Conservation (phyloP, 2,113 vertebrate genomes). For the Catharus bicknelli region DNA sequence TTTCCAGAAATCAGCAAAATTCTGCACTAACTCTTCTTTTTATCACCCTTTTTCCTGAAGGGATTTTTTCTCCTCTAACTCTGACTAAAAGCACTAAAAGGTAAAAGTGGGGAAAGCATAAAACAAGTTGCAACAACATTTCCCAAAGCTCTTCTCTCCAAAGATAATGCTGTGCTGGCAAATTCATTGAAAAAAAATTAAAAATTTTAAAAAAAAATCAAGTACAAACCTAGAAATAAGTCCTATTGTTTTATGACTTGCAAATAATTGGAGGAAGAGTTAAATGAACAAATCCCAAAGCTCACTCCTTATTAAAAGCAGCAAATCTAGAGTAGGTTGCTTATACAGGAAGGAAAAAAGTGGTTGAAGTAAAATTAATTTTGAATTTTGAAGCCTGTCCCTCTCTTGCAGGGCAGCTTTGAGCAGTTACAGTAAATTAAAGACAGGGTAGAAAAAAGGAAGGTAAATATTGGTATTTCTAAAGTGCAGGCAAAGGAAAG, state of each 20-base stretch:
- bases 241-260: not conserved
- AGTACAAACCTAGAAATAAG: not conserved
- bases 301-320: not conserved
- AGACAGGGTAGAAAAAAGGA: not conserved
- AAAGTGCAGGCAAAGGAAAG: constrained; percentile 4
- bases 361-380: not conserved
- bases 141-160: not conserved
- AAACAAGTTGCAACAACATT: constrained; percentile 26
- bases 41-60: not conserved
- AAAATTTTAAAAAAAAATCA: not conserved
- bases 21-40: not conserved
- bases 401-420: not conserved
- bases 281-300: not conserved
- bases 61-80: not conserved
- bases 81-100: not conserved
- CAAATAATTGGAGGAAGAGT: not conserved
- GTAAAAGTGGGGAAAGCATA: not conserved
- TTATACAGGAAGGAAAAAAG: not conserved
- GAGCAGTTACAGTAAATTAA: not conserved
- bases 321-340: not conserved
- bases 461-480: constrained; percentile 40
- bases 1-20: not conserved
- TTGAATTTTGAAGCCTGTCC: not conserved
- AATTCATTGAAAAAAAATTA: not conserved
- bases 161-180: not conserved